Conservation (phyloP, 1,140 invertebrate species). For the Orchestia grillus region DNA sequence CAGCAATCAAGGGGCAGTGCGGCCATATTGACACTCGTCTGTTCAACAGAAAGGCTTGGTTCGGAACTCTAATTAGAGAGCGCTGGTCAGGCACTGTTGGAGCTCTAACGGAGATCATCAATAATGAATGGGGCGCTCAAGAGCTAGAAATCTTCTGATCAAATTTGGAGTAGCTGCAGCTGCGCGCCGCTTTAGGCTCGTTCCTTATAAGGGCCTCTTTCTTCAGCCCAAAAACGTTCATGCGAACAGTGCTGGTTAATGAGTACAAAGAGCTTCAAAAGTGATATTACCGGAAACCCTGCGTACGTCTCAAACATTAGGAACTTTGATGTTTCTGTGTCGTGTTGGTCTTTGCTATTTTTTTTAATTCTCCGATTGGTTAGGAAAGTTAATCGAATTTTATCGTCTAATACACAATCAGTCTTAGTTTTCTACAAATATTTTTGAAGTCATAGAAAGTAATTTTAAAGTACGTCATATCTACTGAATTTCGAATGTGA, state of each 20-base stretch:
- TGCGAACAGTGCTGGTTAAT: background rate
- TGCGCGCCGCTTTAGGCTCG: background rate
- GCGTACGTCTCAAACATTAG: background rate
- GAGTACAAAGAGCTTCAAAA: background rate
- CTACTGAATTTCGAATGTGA: too few species aligned
- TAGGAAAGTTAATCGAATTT: background rate
- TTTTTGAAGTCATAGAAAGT: too few species aligned
- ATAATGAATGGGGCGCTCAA: background rate
- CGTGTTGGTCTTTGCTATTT: background rate
- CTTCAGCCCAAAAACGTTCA: background rate
- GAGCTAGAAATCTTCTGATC: conserved; percentile 33
- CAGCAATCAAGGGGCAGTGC: conserved; percentile 17
- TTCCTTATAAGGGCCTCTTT: background rate
- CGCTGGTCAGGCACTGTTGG: conserved; percentile 6
- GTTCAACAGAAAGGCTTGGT: background rate
- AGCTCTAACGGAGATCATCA: conserved; percentile 7
- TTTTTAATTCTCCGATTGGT: background rate
- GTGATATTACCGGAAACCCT: background rate
- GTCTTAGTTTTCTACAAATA: too few species aligned
- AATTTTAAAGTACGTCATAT: too few species aligned
- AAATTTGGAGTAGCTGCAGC: conserved; percentile 12
- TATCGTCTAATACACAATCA: too few species aligned
- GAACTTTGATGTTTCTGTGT: background rate
- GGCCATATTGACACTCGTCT: conserved; percentile 42
- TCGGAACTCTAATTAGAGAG: conserved; percentile 2